A percentile compares a stretch with the other conserved stretches of the same genome.
Evolutionary conservation across 2,113 vertebrate genomes (phyloP).

Genomic region (Tachuris rubrigastra): DNA sequence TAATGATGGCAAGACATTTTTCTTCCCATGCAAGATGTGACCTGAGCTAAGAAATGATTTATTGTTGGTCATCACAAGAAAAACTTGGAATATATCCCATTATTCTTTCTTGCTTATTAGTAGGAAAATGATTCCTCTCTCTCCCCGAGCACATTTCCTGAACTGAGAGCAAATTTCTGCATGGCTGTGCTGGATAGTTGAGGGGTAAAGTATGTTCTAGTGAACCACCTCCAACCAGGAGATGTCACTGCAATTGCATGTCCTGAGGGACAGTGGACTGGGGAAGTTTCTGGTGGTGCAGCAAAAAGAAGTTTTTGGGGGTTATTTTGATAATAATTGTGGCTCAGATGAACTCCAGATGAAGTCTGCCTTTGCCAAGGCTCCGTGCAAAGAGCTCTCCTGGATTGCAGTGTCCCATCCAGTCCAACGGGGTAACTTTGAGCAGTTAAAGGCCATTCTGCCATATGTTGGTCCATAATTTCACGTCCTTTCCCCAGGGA

Average conservation of each 20-base stretch:
- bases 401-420: background rate
- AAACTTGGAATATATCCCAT: conserved; percentile 28
- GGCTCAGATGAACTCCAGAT: background rate
- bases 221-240: background rate
- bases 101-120: conserved; percentile 39
- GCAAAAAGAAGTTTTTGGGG: background rate
- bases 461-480: background rate
- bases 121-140: background rate
- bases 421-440: background rate
- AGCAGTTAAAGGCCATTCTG: background rate
- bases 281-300: background rate
- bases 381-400: background rate
- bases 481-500: background rate
- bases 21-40: conserved; percentile 19
- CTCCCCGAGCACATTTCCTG: background rate
- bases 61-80: conserved; percentile 50
- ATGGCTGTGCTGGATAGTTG: background rate
- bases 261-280: fast-evolving
- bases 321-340: background rate
- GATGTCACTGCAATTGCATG: background rate
- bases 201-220: background rate
- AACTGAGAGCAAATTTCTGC: background rate
- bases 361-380: background rate
- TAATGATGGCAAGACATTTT: conserved; percentile 56
- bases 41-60: conserved; percentile 44